Base-by-base conservation (phyloP, 2,797 vertebrate species). In the Acanthurus tractus region DNA sequence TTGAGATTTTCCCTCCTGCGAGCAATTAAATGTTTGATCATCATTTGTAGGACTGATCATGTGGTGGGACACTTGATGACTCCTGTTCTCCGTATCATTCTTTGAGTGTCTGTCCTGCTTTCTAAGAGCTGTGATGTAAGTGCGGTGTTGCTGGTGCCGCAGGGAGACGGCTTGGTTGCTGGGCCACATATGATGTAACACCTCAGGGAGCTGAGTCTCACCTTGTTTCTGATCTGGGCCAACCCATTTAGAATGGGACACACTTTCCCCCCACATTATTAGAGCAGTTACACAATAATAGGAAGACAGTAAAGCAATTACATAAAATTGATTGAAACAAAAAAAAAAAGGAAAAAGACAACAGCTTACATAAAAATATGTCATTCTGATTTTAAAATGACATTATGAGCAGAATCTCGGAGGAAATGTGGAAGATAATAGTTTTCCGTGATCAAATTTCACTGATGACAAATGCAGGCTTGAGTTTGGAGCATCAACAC, bases 171-270 rank as follows among this genome's bases (percentile, higher is more conserved):
- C 34, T 53, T 63, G 84, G 69, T 77, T 74, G 81, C 65, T 79
- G 81, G 90, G 84, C 20, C 86, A 57, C 45, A 0, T 55, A 46
- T 94, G 94, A 93, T 81, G 79, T 84, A 94, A 95, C 84, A 71
- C 93, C 83, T 0, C 76, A 57, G 93, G 91, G 93, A 92, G 17
- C 25, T 3, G 11, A 69, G 85, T 89, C 85, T 88, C 89, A 88
- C 90, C 92, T 88, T 70, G 73, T 91, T 93, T 89, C 83, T 82
- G 86, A 94, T 93, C 89, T 94, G 92, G 93, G 90, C 72, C 88
- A 42, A 85, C 89, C 62, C 86, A 94, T 88, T 92, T 91, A 90
- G 76, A 88, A 59, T 45, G 61, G 72, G 74, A 82, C 78, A 72
- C 53, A 75, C 59, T 83, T 85, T 82, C 68, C 29, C 29, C 68